phyloP scores from a whole-genome alignment of 1,140 invertebrate genomes.

The Lordiphosa collinella region DNA sequence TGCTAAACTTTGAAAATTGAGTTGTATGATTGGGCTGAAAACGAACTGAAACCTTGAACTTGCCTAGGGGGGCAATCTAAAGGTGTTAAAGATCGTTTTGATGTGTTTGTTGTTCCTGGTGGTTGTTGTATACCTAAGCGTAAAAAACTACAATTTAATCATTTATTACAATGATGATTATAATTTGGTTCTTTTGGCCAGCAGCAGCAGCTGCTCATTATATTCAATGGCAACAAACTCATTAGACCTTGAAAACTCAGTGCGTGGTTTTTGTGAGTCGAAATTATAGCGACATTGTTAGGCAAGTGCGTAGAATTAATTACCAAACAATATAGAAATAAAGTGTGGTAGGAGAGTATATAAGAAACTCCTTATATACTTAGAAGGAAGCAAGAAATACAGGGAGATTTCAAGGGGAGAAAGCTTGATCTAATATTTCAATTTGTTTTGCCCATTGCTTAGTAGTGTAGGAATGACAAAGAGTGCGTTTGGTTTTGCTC shows the following conservation, averaged over 20 bases:
- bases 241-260: conserved; percentile 70
- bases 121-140: neutral
- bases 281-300: conserved; percentile 63
- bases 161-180: conserved; percentile 69
- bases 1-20: conserved; percentile 2
- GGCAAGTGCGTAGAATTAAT: conserved; percentile 72
- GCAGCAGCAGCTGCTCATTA: conserved; percentile 42
- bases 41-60: conserved; percentile 58
- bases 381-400: conserved; percentile 30
- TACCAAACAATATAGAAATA: conserved; percentile 33
- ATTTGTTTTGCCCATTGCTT: too few species aligned
- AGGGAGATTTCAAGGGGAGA: conserved; percentile 5
- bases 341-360: neutral
- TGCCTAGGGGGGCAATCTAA: conserved; percentile 11
- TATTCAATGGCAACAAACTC: conserved; percentile 68
- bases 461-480: too few species aligned
- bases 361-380: conserved; percentile 13
- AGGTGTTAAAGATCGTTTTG: conserved; percentile 21
- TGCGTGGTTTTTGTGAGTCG: conserved; percentile 40
- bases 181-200: conserved; percentile 49
- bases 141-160: conserved; percentile 50
- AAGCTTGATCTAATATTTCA: too few species aligned
- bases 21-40: conserved; percentile 25
- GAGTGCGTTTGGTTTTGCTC: too few species aligned
- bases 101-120: neutral